phyloP scores from a whole-genome alignment of 2,797 vertebrate genomes.

The Anabas testudineus region DNA sequence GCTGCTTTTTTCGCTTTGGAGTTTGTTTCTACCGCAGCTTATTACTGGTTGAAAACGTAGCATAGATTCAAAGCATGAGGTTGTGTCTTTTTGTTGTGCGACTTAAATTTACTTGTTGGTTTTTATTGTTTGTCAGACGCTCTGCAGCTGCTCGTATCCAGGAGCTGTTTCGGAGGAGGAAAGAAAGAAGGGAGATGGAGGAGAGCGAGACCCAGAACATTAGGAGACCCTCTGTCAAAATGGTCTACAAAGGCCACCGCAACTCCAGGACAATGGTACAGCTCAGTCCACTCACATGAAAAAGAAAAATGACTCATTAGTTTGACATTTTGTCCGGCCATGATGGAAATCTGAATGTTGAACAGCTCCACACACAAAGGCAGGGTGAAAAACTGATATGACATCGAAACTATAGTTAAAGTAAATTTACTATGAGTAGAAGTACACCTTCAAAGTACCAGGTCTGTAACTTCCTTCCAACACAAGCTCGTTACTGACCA shows the following conservation, averaged over 20 bases:
- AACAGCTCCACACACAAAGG: too few species aligned
- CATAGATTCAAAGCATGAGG: conserved; percentile 44
- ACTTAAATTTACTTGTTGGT: neutral
- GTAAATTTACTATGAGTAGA: too few species aligned
- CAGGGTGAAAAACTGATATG: too few species aligned
- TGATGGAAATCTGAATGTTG: too few species aligned
- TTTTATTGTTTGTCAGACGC: conserved; percentile 80
- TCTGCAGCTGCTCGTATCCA: conserved; percentile 98
- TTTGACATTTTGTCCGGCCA: too few species aligned
- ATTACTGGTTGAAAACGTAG: conserved; percentile 11
- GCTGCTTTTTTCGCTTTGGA: conserved; percentile 28
- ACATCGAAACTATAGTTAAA: too few species aligned
- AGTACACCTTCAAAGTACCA: too few species aligned
- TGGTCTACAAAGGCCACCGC: conserved; percentile 97
- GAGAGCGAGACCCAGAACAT: conserved; percentile 96
- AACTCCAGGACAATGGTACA: conserved; percentile 98
- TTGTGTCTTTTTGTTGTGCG: neutral
- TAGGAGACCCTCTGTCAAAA: conserved; percentile 93
- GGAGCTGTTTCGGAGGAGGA: conserved; percentile 96
- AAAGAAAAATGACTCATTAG: too few species aligned
- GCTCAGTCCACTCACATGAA: fast-evolving
- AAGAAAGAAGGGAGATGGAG: conserved; percentile 97
- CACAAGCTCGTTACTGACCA: too few species aligned
- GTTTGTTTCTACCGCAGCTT: conserved; percentile 22
- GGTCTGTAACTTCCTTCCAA: too few species aligned